Percentiles rank a stretch among this genome's conserved stretches.
Evolutionary conservation across 2,797 vertebrate species (phyloP).

Genomic region (Micrastur ruficollis): DNA sequence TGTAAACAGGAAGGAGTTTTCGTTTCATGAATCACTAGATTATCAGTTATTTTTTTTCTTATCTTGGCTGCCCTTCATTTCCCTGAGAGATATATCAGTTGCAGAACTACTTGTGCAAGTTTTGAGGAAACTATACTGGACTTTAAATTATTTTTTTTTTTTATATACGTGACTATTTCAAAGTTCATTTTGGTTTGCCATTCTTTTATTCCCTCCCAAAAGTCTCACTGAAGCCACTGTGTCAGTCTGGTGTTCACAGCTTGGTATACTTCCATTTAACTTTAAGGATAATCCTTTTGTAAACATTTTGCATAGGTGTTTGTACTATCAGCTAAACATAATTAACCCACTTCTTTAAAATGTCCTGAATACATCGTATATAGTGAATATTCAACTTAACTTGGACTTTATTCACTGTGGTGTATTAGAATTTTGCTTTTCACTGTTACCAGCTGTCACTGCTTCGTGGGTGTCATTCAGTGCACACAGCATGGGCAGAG

Average conservation of each 20-base stretch:
- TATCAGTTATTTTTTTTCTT: not conserved
- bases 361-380: not conserved
- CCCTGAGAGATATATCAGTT: not conserved
- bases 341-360: not conserved
- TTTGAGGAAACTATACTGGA: not conserved
- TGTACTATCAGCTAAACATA: not conserved
- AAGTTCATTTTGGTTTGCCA: not conserved
- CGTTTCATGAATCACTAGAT: slow-evolving; percentile 25
- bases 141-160: not conserved
- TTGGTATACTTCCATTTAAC: not conserved
- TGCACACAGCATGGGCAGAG: not conserved
- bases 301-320: not conserved
- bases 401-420: not conserved
- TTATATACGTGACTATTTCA: not conserved
- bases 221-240: not conserved
- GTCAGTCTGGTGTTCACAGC: not conserved
- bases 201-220: not conserved
- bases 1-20: slow-evolving; percentile 12
- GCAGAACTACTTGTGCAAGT: not conserved
- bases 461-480: not conserved
- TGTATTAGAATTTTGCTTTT: not conserved
- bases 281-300: not conserved
- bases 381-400: not conserved
- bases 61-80: not conserved
- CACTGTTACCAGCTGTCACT: not conserved